Conservation (phyloP, 2,797 vertebrate genomes). For the Phalanger gymnotis region DNA sequence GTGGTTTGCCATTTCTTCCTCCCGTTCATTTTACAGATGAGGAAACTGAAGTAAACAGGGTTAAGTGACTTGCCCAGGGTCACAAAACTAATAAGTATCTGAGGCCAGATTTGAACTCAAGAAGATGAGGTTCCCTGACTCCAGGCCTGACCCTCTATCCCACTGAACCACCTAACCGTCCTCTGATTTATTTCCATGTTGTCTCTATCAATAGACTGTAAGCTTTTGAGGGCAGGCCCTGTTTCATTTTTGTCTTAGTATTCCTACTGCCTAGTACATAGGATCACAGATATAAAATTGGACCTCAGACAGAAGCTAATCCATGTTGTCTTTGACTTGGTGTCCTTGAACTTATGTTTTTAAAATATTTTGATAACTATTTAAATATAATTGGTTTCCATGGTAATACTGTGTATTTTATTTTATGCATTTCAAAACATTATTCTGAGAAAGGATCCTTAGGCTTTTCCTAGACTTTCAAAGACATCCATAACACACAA, state of each 20-base stretch:
- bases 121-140: neutral
- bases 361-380: neutral
- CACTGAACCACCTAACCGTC: neutral
- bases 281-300: neutral
- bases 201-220: neutral
- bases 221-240: neutral
- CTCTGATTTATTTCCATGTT: neutral
- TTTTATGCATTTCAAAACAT: neutral
- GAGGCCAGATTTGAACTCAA: neutral
- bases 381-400: neutral
- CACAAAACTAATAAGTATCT: neutral
- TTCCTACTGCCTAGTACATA: neutral
- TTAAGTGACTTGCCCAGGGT: neutral
- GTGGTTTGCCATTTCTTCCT: neutral
- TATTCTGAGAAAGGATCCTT: neutral
- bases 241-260: neutral
- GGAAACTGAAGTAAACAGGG: neutral
- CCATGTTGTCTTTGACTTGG: neutral
- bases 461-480: neutral
- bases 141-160: neutral
- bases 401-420: neutral
- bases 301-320: neutral
- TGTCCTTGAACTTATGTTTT: neutral
- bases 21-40: neutral
- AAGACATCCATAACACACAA: neutral